These are phyloP conservation scores for Macrotis lagotis DNA, from an alignment of 2,113 vertebrate species.

Conservation along the genomic window DNA sequence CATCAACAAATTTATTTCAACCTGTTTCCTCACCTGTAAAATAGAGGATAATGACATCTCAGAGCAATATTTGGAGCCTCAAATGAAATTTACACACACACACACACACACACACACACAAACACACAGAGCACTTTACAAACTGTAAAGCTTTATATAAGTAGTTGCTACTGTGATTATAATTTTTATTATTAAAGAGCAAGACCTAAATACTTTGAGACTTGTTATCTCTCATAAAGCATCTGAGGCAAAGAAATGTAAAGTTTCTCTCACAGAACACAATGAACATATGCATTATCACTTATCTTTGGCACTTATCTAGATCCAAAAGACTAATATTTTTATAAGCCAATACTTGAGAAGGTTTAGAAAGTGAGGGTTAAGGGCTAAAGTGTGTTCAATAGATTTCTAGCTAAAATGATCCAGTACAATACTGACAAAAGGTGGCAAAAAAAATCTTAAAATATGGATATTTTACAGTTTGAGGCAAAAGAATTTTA, in stretches of 20 bases:
- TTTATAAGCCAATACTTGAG: not conserved
- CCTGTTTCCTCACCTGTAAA: not conserved
- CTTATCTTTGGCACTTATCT: not conserved
- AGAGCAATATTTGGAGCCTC: not conserved
- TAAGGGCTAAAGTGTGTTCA: not conserved
- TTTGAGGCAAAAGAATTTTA: not conserved
- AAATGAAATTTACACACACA: not conserved
- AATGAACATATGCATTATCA: not conserved
- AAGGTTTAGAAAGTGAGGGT: not conserved
- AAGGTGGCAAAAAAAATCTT: not conserved
- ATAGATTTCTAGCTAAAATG: not conserved
- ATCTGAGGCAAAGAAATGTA: not conserved
- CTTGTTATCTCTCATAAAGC: not conserved
- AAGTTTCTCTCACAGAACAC: not conserved
- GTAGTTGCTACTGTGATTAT: not conserved
- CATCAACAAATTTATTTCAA: not conserved
- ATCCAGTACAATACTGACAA: not conserved
- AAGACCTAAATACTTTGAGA: not conserved
- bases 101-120: too few relatives aligned
- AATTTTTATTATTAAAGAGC: not conserved
- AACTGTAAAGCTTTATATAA: not conserved
- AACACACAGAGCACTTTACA: not conserved
- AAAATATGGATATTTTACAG: not conserved
- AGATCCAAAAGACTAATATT: not conserved
- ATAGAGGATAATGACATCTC: not conserved